Evolutionary conservation across 2,113 vertebrate species (phyloP).

Genomic region (Pionites leucogaster): DNA sequence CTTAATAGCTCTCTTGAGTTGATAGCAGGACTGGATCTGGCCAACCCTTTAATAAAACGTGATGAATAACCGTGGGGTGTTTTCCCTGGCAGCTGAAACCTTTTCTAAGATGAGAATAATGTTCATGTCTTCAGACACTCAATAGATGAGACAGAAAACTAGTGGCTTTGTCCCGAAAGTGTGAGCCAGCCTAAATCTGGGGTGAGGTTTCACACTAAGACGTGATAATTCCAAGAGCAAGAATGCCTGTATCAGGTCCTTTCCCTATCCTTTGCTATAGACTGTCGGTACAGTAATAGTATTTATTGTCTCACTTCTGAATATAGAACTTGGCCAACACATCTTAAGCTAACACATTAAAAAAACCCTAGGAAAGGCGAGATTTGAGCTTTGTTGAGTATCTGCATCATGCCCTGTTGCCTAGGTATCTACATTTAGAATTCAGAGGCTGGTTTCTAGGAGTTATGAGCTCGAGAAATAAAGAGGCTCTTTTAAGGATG

Average conservation of each 20-base stretch:
- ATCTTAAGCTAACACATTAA: not conserved
- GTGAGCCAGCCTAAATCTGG: not conserved
- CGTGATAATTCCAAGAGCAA: not conserved
- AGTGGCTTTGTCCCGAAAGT: not conserved
- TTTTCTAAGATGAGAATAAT: not conserved
- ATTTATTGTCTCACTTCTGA: not conserved
- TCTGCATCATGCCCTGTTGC: not conserved
- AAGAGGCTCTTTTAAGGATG: not conserved
- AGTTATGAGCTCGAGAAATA: not conserved
- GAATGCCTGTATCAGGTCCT: not conserved
- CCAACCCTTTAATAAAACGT: not conserved
- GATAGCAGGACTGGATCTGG: not conserved
- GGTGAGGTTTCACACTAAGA: not conserved
- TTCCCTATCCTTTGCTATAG: not conserved
- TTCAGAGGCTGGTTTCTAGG: not conserved
- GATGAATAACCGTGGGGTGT: not conserved
- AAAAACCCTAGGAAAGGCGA: not conserved
- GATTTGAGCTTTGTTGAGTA: not conserved
- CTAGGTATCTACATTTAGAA: slow-evolving; percentile 25
- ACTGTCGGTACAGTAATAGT: not conserved
- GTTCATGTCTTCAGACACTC: not conserved
- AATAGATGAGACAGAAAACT: not conserved
- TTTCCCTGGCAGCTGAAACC: not conserved
- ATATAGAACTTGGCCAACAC: not conserved
- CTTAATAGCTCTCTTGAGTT: not conserved